A percentile compares a stretch with the other conserved stretches of the same genome.
phyloP scores from a whole-genome alignment of 2,113 vertebrate species.

The Leucoraja erinaceus region DNA sequence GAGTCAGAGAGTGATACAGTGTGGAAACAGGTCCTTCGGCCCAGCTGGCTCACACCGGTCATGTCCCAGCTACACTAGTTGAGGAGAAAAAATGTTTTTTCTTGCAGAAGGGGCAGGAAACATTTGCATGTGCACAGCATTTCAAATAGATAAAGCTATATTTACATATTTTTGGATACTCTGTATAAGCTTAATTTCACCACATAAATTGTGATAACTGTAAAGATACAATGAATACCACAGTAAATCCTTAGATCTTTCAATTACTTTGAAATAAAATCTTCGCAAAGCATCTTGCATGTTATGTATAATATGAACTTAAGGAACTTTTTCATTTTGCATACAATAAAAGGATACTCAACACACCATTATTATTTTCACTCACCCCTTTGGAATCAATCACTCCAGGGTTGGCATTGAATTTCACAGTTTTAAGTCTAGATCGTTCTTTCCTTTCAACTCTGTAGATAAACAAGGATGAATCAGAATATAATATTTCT shows the following conservation, averaged over 20 bases:
- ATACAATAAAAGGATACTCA: background rate
- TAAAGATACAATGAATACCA: background rate
- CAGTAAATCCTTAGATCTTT: background rate
- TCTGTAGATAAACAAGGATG: slow-evolving; percentile 55
- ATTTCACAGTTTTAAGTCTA: slow-evolving; percentile 94
- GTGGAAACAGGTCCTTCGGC: too few relatives aligned
- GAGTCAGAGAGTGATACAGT: too few relatives aligned
- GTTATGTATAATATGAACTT: background rate
- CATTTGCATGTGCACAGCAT: background rate
- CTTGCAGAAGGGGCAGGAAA: background rate
- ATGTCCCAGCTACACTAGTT: too few relatives aligned
- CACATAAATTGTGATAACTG: background rate
- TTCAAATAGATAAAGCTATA: background rate
- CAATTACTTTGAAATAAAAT: background rate
- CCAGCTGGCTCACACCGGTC: too few relatives aligned
- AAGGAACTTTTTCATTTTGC: background rate
- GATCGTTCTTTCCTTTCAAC: slow-evolving; percentile 93
- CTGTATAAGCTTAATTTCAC: background rate
- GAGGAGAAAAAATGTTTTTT: background rate
- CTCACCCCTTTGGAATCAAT: slow-evolving; percentile 91
- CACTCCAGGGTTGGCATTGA: slow-evolving; percentile 84
- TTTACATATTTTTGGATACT: background rate
- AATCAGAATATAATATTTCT: slow-evolving; percentile 37
- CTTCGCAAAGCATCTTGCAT: background rate
- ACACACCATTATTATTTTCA: slow-evolving; percentile 43